These are phyloP conservation scores for Struthio camelus DNA, from an alignment of 2,113 vertebrate genomes.

Conservation along the genomic window DNA sequence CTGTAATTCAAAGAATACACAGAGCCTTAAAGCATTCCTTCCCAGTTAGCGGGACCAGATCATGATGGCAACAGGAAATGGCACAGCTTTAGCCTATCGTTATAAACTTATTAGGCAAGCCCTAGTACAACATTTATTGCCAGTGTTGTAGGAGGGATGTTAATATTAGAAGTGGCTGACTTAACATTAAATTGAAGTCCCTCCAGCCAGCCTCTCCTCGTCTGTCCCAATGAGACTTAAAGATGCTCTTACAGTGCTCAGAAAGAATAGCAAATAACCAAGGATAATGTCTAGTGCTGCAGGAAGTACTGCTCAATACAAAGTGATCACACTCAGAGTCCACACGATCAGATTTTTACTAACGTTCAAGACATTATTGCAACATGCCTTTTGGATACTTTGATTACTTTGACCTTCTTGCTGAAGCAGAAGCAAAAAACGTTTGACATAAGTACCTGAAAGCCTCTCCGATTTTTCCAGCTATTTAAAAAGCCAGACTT, in stretches of 20 bases:
- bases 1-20: background rate
- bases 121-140: background rate
- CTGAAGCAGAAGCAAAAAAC: background rate
- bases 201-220: background rate
- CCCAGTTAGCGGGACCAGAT: background rate
- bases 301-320: background rate
- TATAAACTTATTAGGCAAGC: background rate
- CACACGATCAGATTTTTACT: background rate
- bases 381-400: background rate
- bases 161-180: background rate
- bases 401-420: background rate
- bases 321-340: background rate
- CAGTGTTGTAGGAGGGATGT: accelerated
- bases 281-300: background rate
- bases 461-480: background rate
- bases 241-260: background rate
- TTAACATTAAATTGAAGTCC: background rate
- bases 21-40: background rate
- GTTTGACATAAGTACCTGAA: background rate
- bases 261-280: background rate
- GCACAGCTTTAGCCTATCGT: background rate
- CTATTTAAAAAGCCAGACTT: background rate
- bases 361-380: background rate
- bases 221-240: background rate
- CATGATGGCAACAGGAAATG: background rate